Base-by-base conservation (phyloP, 2,113 vertebrate species). In the Oncorhynchus keta region DNA sequence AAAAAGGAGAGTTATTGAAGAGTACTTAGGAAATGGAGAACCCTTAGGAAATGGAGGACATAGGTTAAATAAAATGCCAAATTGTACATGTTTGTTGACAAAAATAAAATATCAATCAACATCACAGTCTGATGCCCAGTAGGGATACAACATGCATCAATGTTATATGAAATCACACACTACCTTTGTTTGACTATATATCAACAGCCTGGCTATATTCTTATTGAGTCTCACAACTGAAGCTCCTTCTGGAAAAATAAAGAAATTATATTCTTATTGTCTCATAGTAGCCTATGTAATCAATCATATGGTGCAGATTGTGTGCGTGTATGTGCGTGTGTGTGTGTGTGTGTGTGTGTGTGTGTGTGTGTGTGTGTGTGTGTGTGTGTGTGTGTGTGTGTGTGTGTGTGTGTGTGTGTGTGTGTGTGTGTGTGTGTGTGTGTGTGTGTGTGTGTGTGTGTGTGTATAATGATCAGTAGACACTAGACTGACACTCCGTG, bases 401-500 rank as follows among this genome's bases (percentile, higher is more conserved):
- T 57, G 51, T 16, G 13, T 13, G 51, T 18, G 13, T 57, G 13
- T 39, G 35, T 39, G 35, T 49, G 57, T 76, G 68, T 55, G 45
- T 69, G 67, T 24, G 67, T 61, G 51, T 59, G 16, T 76, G 48
- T 69, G 65, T 66, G 73, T 59, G 55, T 32, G 71, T 35, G 49
- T 32, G 48, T 59, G 22, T 72, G 73, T 30, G 64, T 22, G n/a
- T 35, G 24, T 57, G 20, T 18, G 39, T 76, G 26, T 39, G 22
- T 59, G 45, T 24, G 74, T 69, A 0, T 51, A 68, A 64, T 61
- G 28, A 86, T 77, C 70, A 67, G 11, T 71, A 77, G 85, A 81
- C 72, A 70, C 86, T 78, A 73, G 90, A 75, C 92, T 90, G 89
- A 91, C 93, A 76, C 91, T 76, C 78, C 49, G 87, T 87, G 93